Base-by-base conservation (phyloP, 2,888 invertebrate genomes). In the Agrochola lota region DNA sequence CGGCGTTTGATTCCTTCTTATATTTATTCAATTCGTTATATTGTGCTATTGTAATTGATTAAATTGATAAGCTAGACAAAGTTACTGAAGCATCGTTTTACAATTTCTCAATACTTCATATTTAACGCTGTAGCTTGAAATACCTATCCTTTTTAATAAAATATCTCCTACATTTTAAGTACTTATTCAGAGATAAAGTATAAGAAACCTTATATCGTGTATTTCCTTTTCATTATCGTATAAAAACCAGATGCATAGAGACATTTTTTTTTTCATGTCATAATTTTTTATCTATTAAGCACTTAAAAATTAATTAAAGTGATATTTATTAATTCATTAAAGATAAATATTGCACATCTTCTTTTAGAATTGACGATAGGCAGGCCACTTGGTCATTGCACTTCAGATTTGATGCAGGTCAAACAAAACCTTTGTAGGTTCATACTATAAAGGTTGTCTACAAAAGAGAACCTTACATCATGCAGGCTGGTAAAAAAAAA, bases 221-320 rank as follows among this genome's bases (percentile, higher is more conserved):
- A 71, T 71, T 63, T 43, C 12, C 26, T 46, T 68, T 57, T 40
- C 11, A 23, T 35, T 62, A 75, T 62, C 60, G 20, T 12, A n/a
- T 52, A 30, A 71, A 68, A 49, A 82, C 20, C 43, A 43, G 49
- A 62, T 57, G 68, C 55, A 20, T 49, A 30, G 12, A 49, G 30
- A 60, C 60, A 49, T 49, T 40, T 26, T 49, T 40, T n/a, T 62
- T 49, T 74, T 79, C 64, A 74, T 64, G 9, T 20, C 26, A 62
- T 64, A 43, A 20, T 40, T 64, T 71, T 72, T 57, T 26, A 71
- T 72, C 69, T 63, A 60, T 64, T 43, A 43, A 43, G 43, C 11
- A 43, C 11, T 8, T 35, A 35, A 3, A 35, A 43, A 43, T 43
- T 43, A 6, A 40, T 40, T 40, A 40, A 40, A 40, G 6, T 43